Base-by-base conservation (phyloP, 2,113 vertebrate species). In the Tenrec ecaudatus region DNA sequence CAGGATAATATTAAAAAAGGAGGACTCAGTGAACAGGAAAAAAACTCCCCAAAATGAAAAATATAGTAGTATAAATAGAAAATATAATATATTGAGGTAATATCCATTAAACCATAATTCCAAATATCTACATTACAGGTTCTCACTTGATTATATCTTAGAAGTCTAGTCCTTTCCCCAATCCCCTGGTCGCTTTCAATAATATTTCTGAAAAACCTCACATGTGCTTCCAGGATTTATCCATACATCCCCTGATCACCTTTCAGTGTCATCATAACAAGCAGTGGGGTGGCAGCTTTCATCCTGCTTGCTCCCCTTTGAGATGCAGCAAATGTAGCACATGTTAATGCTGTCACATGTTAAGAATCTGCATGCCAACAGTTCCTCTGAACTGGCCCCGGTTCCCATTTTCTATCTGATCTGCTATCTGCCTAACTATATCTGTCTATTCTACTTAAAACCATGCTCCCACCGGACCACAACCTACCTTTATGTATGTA, bases 301-400 rank as follows among this genome's bases (percentile, higher is more conserved):
- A 33, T n/a, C 11, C 16, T 73, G 29, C 23, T 8, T 0, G 0
- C 62, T 73, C 38, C 7, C 19, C 40, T 29, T 83, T 64, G 40
- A 58, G 47, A 43, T 19, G 15, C 0, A 10, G 11, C 77, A 40
- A 12, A 10, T 53, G 12, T 20, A 15, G 12, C n/a, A 17, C n/a
- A n/a, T n/a, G n/a, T n/a, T n/a, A n/a, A n/a, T 0, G 1, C 2
- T 14, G 23, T 27, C 0, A 17, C 0, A 0, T 1, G 31, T 1
- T 14, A 14, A 53, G 5, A 14, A 1, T 4, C 36, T 76, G 31
- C 15, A 4, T 9, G 1, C 43, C 29, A 6, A 43, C 57, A 27
- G 47, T 0, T 1, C 57, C 27, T 33, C 10, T 38, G 33, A 14
- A 20, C 11, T 25, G 22, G 27, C 3, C 2, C 17, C 69, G 4